Conservation (phyloP, 2,113 vertebrate species). For the Amphilophus citrinellus region DNA sequence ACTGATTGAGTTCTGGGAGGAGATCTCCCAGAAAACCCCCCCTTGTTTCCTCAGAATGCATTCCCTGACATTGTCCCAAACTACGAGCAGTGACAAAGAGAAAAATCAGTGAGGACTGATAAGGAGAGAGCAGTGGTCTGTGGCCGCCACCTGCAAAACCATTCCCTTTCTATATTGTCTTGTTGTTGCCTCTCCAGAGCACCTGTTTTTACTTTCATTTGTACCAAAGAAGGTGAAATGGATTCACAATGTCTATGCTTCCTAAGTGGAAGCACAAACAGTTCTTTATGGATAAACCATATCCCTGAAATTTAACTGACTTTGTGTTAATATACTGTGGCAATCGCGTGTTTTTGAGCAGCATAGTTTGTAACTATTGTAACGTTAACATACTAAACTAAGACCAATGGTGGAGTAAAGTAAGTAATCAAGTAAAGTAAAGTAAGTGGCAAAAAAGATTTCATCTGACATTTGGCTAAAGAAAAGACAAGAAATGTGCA, state of each 20-base stretch:
- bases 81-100: neutral
- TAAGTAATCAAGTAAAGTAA: no score
- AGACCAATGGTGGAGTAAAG: no score
- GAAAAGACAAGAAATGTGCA: no score
- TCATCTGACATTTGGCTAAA: no score
- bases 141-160: no score
- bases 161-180: no score
- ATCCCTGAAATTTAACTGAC: neutral
- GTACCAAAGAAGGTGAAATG: neutral
- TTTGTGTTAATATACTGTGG: neutral
- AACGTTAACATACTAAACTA: no score
- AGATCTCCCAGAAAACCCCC: no score
- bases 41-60: no score
- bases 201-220: neutral
- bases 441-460: no score
- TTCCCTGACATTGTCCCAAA: neutral
- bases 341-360: neutral
- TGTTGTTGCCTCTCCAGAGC: neutral
- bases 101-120: neutral
- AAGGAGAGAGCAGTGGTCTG: no score
- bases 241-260: neutral
- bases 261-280: neutral
- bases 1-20: no score
- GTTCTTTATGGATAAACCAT: accelerated
- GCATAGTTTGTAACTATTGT: neutral